These are phyloP conservation scores for Epistrophe grossulariae DNA, from an alignment of 2,888 invertebrate genomes.

Conservation along the genomic window DNA sequence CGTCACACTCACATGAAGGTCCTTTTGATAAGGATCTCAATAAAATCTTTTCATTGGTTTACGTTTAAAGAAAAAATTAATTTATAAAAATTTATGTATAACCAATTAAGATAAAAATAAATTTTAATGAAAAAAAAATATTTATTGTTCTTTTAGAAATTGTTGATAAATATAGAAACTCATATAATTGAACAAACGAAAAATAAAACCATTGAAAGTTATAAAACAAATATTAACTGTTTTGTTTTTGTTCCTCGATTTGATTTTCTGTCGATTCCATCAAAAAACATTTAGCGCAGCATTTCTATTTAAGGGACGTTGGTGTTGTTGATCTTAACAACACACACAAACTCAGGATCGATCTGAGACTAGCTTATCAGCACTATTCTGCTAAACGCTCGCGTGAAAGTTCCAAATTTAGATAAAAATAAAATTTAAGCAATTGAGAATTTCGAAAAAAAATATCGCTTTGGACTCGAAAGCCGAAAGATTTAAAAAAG, in stretches of 20 bases:
- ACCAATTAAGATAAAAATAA: conserved; percentile 33
- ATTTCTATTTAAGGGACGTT: too few species aligned
- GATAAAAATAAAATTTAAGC: too few species aligned
- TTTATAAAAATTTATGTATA: conserved; percentile 64
- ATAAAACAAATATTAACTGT: not conserved
- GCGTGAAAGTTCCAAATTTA: too few species aligned
- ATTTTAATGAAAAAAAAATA: conserved; percentile 13
- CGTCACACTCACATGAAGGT: conserved; percentile 49
- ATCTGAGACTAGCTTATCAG: too few species aligned
- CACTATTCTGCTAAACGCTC: too few species aligned
- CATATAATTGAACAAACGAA: not conserved
- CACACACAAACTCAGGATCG: too few species aligned
- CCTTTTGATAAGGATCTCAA: conserved; percentile 59
- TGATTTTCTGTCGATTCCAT: too few species aligned
- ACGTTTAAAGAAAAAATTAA: conserved; percentile 55
- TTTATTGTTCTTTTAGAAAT: conserved; percentile 64
- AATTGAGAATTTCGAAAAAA: too few species aligned
- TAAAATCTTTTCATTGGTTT: conserved; percentile 56
- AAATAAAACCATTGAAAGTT: conserved; percentile 18
- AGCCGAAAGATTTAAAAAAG: too few species aligned
- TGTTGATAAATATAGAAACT: conserved; percentile 43
- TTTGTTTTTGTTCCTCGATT: not conserved
- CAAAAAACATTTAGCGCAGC: too few species aligned
- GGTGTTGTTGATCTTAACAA: too few species aligned
- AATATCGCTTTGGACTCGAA: too few species aligned